Evolutionary conservation across 2,888 invertebrate genomes (phyloP).

Genomic region (Ennomos fuscantarius): DNA sequence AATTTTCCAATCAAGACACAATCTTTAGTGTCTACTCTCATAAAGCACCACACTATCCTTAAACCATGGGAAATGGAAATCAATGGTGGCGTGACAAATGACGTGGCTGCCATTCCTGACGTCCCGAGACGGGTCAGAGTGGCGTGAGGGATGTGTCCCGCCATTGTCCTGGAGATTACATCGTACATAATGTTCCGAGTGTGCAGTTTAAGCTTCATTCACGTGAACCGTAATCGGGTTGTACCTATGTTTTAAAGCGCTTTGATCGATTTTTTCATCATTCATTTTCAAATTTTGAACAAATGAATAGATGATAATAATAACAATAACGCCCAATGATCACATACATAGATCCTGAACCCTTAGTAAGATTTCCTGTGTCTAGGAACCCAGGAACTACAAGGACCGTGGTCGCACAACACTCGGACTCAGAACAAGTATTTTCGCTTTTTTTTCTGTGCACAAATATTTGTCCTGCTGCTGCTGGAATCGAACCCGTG

Average conservation of each 20-base stretch:
- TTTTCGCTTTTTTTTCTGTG: too few species aligned
- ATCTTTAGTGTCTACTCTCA: constrained; percentile 25
- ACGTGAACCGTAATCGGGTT: constrained; percentile 2
- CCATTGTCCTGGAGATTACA: constrained; percentile 22
- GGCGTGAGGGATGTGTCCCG: constrained; percentile 32
- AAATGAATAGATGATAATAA: too few species aligned
- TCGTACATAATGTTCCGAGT: constrained; percentile 21
- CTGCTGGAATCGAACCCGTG: too few species aligned
- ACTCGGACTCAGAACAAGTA: too few species aligned
- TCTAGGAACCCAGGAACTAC: too few species aligned
- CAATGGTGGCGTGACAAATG: constrained; percentile 63
- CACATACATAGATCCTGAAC: too few species aligned
- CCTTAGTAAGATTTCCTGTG: too few species aligned
- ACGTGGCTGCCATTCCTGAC: constrained; percentile 50
- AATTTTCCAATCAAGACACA: constrained; percentile 24
- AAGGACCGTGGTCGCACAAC: too few species aligned
- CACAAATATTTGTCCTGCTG: too few species aligned
- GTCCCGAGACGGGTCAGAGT: constrained; percentile 31
- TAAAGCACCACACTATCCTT: constrained; percentile 21
- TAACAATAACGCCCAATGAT: too few species aligned
- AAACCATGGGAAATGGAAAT: constrained; percentile 45
- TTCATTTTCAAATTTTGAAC: too few species aligned
- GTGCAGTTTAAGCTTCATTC: constrained; percentile 22
- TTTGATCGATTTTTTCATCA: constrained; percentile 15
- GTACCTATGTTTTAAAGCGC: constrained; percentile 11